These are phyloP conservation scores for Helobdella robusta DNA, from an alignment of 2,888 invertebrate genomes.

Conservation along the genomic window DNA sequence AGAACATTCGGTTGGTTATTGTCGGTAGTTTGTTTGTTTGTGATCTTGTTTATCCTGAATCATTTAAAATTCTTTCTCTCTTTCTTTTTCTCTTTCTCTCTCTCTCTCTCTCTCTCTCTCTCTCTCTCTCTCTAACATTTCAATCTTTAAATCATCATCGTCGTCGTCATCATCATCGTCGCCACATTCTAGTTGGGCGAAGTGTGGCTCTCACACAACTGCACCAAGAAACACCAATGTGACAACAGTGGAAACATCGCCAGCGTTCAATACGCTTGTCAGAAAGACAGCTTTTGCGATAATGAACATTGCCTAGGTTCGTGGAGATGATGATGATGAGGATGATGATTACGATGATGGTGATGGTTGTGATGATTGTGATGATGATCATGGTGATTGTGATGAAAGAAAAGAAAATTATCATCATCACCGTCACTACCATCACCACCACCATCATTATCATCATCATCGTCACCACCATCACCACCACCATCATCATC, in stretches of 20 bases:
- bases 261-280: neutral
- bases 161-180: too few species aligned
- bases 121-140: too few species aligned
- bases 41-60: too few species aligned
- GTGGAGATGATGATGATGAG: neutral
- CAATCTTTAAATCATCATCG: too few species aligned
- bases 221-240: conserved; percentile 12
- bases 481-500: neutral
- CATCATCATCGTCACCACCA: neutral
- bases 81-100: too few species aligned
- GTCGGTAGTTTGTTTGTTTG: too few species aligned
- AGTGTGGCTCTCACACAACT: neutral
- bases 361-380: neutral
- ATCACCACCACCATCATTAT: neutral
- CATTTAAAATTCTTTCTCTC: too few species aligned
- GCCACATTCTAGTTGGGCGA: conserved; percentile 9
- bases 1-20: too few species aligned
- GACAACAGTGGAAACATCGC: neutral
- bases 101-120: too few species aligned
- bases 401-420: neutral
- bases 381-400: neutral
- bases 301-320: conserved; percentile 14
- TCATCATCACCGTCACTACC: neutral
- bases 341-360: neutral
- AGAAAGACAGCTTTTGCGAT: neutral